These are phyloP conservation scores for Watersipora subatra DNA, from an alignment of 1,140 invertebrate species.

Conservation along the genomic window DNA sequence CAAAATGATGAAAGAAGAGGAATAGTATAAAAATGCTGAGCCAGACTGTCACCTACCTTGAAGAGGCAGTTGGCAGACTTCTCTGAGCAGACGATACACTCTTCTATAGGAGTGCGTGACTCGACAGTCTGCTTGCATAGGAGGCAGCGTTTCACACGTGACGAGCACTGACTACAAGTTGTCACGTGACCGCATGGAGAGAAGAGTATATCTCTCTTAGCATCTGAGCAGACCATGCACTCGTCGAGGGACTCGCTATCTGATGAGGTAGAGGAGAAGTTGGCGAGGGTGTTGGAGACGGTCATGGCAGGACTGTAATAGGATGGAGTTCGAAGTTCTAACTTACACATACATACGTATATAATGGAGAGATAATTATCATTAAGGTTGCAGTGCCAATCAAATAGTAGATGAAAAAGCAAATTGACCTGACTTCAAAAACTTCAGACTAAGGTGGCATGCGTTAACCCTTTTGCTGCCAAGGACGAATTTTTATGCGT, in stretches of 20 bases:
- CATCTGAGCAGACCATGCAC: slow-evolving; percentile 87
- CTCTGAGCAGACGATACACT: slow-evolving; percentile 89
- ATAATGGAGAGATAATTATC: no score
- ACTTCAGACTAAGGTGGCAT: no score
- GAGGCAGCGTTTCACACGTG: slow-evolving; percentile 86
- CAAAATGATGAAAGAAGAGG: no score
- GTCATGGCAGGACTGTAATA: background rate
- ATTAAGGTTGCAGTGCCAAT: no score
- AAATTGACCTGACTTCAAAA: no score
- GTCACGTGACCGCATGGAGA: slow-evolving; percentile 79
- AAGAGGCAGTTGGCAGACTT: slow-evolving; percentile 78
- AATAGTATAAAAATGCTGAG: background rate
- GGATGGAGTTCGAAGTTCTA: no score
- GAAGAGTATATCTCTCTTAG: slow-evolving; percentile 62
- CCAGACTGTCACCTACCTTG: slow-evolving; percentile 11
- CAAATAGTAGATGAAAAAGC: no score
- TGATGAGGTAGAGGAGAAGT: background rate
- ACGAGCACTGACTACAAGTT: slow-evolving; percentile 77
- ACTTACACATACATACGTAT: no score
- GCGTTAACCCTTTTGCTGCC: no score
- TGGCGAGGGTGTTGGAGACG: background rate
- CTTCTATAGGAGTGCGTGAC: slow-evolving; percentile 69
- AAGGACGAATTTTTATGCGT: no score
- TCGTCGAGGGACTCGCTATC: slow-evolving; percentile 58
- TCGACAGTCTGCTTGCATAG: slow-evolving; percentile 72